Evolutionary conservation across 2,797 vertebrate genomes (phyloP).

Genomic region (Botia kubotai): DNA sequence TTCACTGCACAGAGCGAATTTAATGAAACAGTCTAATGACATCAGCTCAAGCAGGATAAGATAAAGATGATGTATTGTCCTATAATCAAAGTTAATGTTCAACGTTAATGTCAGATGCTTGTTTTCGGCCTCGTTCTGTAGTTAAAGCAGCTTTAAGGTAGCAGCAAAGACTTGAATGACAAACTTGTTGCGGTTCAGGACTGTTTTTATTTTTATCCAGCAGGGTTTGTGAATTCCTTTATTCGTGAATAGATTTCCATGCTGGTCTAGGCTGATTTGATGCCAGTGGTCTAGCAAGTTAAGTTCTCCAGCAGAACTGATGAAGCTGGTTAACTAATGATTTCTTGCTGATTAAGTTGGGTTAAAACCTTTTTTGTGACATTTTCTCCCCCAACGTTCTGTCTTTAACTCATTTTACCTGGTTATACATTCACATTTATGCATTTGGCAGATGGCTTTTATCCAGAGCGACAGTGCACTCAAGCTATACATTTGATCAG

Average conservation of each 20-base stretch:
- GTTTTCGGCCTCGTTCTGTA: conserved; percentile 29
- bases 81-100: conserved; percentile 56
- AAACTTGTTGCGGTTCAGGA: too few species aligned
- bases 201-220: too few species aligned
- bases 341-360: neutral
- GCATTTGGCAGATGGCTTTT: too few species aligned
- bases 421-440: neutral
- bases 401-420: neutral
- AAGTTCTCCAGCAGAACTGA: neutral
- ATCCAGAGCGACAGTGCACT: too few species aligned
- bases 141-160: conserved; percentile 3
- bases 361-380: neutral
- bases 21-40: conserved; percentile 59
- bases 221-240: too few species aligned
- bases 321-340: neutral
- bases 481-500: too few species aligned
- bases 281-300: neutral
- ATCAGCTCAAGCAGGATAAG: conserved; percentile 40
- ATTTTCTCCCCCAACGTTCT: neutral
- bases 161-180: neutral
- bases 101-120: conserved; percentile 31
- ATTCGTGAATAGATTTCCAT: neutral
- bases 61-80: conserved; percentile 57
- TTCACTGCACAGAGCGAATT: conserved; percentile 58
- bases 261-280: neutral